Base-by-base conservation (phyloP, 2,888 invertebrate species). In the Portevinia maculata region DNA sequence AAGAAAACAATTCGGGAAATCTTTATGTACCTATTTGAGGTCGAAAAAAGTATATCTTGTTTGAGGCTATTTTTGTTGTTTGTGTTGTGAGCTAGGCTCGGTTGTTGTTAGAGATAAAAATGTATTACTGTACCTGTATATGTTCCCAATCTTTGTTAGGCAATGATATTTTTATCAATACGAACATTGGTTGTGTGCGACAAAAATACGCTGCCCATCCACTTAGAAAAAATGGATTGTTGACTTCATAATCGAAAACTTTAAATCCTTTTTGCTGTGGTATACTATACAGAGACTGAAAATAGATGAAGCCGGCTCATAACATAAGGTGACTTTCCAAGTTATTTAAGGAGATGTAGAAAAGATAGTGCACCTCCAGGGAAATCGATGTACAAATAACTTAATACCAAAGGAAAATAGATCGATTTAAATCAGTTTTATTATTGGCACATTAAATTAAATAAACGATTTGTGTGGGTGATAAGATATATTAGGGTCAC, bases 21-120 rank as follows among this genome's bases (percentile, higher is more conserved):
- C 64, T 46, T 75, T 74, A 64, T 79, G 75, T 64, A n/a, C n/a
- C n/a, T n/a, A 62, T 50, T 59, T 44, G 62, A 74, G 79, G 69
- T 74, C 52, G 50, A 52, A 69, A 57, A 74, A 69, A 44, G 9
- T 44, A 11, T 11, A n/a, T 65, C 70, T 64, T n/a, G n/a, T n/a
- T n/a, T n/a, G 74, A 34, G 39, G 24, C 32, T 44, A 19, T 67
- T 73, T 53, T 62, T 41, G 30, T 41, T 24, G 17, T 21, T 44
- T 52, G n/a, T n/a, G n/a, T 44, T 44, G 32, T 15, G 41, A 48
- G 46, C 65, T 74, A 57, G 1, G 44, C 19, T 17, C 15, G 44
- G 19, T 15, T 64, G 55, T 64, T 73, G 73, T 73, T 73, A 64
- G 55, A 64, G 2, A 24, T 64, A 55, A 55, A 71, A 73, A 73